Evolutionary conservation across 2,888 invertebrate genomes (phyloP).

Genomic region (Philereme transversata): DNA sequence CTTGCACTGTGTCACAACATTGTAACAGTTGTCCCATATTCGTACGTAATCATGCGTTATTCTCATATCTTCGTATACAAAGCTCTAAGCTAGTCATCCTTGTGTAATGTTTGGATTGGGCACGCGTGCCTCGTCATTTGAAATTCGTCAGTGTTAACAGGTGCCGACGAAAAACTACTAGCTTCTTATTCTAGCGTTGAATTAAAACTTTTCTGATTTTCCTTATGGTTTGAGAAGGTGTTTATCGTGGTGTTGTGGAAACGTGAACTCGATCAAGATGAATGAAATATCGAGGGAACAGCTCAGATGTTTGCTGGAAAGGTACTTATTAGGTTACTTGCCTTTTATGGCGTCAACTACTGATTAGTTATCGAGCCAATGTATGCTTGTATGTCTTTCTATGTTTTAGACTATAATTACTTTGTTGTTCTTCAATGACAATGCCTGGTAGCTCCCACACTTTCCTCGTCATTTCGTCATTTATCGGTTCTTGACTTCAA

Average conservation of each 20-base stretch:
- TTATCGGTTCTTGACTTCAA: conserved; percentile 22
- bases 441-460: conserved; percentile 35
- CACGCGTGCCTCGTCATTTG: conserved; percentile 41
- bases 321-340: conserved; percentile 42
- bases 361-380: neutral
- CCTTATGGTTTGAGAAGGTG: neutral
- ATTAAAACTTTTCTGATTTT: conserved; percentile 6
- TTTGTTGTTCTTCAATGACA: conserved; percentile 23
- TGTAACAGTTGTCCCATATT: conserved; percentile 72
- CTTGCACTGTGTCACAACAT: conserved; percentile 52
- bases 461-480: conserved; percentile 32
- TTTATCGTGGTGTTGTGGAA: conserved; percentile 33
- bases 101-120: conserved; percentile 51
- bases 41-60: conserved; percentile 53
- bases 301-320: conserved; percentile 52
- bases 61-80: conserved; percentile 61
- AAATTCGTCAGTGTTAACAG: conserved; percentile 38
- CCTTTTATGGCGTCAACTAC: neutral
- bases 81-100: conserved; percentile 63
- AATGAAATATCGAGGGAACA: conserved; percentile 57
- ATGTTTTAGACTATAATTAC: neutral
- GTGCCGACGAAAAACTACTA: conserved; percentile 39
- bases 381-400: neutral
- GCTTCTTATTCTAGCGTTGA: neutral
- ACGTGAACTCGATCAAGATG: conserved; percentile 45